Conservation (phyloP, 23 tunicate genomes). For the Trididemnum miniatum region DNA sequence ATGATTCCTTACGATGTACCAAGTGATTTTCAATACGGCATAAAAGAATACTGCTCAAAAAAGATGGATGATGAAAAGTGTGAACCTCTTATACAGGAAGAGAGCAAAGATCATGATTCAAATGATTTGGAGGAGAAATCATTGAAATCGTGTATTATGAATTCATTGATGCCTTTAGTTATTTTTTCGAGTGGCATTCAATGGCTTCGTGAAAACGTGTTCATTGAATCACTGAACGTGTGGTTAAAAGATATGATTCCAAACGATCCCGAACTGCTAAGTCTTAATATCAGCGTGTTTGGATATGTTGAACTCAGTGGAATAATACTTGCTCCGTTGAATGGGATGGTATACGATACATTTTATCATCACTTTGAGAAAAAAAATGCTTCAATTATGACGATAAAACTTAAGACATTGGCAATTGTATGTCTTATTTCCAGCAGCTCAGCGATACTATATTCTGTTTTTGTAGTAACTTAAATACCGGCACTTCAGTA, state of each 20-base stretch:
- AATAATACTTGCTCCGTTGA: neutral
- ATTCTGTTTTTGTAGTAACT: neutral
- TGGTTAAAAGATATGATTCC: neutral
- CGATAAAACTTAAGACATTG: neutral
- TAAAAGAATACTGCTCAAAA: neutral
- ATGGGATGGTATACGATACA: neutral
- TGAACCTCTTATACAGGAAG: neutral
- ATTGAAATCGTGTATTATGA: neutral
- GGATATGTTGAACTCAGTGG: neutral
- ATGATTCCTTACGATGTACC: constrained; percentile 31
- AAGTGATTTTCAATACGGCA: constrained; percentile 16
- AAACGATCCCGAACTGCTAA: neutral
- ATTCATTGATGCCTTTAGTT: neutral
- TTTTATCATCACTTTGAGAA: neutral
- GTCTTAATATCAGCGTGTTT: neutral
- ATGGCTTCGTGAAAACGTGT: neutral
- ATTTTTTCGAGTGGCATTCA: neutral
- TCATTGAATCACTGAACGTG: neutral
- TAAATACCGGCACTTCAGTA: neutral
- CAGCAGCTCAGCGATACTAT: neutral
- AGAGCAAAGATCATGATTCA: neutral
- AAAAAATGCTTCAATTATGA: neutral
- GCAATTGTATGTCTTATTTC: neutral
- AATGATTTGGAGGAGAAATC: neutral
- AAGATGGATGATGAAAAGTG: neutral